Percentiles rank a stretch among this genome's conserved stretches.
Conservation (phyloP, 2,113 vertebrate genomes). For the Gulo gulo region DNA sequence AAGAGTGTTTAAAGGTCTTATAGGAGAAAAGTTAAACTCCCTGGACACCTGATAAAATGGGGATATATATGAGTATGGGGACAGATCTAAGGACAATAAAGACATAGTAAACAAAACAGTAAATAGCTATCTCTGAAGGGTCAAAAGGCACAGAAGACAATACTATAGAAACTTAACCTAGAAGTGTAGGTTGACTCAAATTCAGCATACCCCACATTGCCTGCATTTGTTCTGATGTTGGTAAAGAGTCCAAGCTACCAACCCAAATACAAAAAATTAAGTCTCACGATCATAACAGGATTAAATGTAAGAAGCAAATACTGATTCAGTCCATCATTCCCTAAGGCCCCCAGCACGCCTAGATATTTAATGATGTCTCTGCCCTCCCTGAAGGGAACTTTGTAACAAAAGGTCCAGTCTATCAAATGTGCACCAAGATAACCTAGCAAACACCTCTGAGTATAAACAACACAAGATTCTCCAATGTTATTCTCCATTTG, state of each 20-base stretch:
- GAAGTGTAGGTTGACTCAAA: neutral
- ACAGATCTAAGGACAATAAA: neutral
- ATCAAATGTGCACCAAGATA: neutral
- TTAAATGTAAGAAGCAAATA: neutral
- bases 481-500: neutral
- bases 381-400: neutral
- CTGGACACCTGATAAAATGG: neutral
- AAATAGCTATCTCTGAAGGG: neutral
- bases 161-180: neutral
- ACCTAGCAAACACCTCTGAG: neutral
- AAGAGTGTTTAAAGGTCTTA: neutral
- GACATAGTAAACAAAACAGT: neutral
- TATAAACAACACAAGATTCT: neutral
- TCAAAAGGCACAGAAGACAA: slow-evolving; percentile 5
- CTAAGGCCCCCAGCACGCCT: neutral
- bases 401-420: neutral
- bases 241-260: neutral
- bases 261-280: neutral
- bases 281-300: neutral
- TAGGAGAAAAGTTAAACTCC: slow-evolving; percentile 15
- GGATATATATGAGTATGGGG: neutral
- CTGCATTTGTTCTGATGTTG: neutral
- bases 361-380: neutral
- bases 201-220: neutral
- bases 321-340: neutral